Evolutionary conservation across 2,113 vertebrate genomes (phyloP), one percentile per base, ranked within the genome.

Genomic region (Acinonyx jubatus): DNA sequence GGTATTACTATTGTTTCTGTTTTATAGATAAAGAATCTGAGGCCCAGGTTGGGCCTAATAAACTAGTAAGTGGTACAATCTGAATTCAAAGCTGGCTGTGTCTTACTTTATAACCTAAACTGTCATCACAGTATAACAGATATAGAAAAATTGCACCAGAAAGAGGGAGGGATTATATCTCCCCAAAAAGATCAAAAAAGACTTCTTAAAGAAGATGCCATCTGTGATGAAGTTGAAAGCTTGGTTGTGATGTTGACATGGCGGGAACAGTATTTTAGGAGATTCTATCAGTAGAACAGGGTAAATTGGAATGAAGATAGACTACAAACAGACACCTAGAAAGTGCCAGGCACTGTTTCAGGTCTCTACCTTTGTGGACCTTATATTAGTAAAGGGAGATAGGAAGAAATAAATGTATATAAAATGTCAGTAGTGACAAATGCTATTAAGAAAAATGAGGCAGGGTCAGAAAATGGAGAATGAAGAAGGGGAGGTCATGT

Each of bases 71-170:
- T 94, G 38, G 29, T 5, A 76, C 57, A 85, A 52, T 16, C 18
- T 91, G 3, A 9, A 65, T 92, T 86, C 57, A 95, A 86, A 79
- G 66, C 23, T 85, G 91, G n/a, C 48, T 93, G 36, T 84, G 0
- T 83, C 48, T 91, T 93, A 85, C 7, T 68, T 7, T 69, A 84
- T 83, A 15, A n/a, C 0, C 18, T 93, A 23, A 50, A 94, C 4
- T 89, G 4, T 94, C 94, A 50, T 45, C n/a, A 86, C 27, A 25
- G 7, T 78, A 81, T 65, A 61, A 52, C 63, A 66, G 31, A 73
- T 52, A 96, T 11, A 50, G 52, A 96, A 94, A n/a, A 92, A 27
- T 45, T 94, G 1, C 48, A 45, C 11, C 88, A 74, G 83, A 96
- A 23, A 61, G 33, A 55, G 18, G 96, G 11, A 96, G 19, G 65